A percentile compares a stretch with the other conserved stretches of the same genome.
Conservation (phyloP, 2,888 invertebrate species). For the Oasisia sp. region DNA sequence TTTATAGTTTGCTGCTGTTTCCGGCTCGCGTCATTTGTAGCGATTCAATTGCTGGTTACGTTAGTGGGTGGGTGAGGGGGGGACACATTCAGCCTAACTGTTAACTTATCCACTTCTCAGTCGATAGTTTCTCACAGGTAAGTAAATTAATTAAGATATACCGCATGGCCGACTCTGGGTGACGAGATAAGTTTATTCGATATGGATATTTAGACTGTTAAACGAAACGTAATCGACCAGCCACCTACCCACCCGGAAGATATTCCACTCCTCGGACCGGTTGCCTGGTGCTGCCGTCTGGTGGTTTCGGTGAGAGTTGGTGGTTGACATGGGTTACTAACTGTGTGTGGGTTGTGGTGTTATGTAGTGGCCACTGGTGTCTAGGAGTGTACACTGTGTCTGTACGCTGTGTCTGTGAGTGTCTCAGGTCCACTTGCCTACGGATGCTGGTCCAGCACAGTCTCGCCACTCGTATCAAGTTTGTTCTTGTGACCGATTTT, state of each 20-base stretch:
- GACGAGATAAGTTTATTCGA: not conserved
- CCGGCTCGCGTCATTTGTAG: not conserved
- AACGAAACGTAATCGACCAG: not conserved
- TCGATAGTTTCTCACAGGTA: not conserved
- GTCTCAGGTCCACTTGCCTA: not conserved
- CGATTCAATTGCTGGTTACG: not conserved
- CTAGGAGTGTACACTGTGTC: not conserved
- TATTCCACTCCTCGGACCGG: not conserved
- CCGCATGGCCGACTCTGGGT: not conserved
- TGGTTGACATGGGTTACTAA: not conserved
- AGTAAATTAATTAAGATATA: not conserved
- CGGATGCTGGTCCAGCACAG: not conserved
- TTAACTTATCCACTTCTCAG: not conserved
- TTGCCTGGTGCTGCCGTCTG: constrained; percentile 7
- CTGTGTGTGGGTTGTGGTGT: not conserved
- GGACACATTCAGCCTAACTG: not conserved
- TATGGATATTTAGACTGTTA: not conserved
- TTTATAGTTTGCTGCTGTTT: not conserved
- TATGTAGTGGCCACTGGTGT: not conserved
- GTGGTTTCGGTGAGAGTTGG: not conserved
- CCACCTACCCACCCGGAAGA: not conserved
- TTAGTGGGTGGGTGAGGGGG: not conserved
- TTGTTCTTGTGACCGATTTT: constrained; percentile 17
- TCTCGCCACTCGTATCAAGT: not conserved
- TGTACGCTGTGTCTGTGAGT: no score